Conservation (phyloP, 2,797 vertebrate genomes). For the Enteromius anoplus region DNA sequence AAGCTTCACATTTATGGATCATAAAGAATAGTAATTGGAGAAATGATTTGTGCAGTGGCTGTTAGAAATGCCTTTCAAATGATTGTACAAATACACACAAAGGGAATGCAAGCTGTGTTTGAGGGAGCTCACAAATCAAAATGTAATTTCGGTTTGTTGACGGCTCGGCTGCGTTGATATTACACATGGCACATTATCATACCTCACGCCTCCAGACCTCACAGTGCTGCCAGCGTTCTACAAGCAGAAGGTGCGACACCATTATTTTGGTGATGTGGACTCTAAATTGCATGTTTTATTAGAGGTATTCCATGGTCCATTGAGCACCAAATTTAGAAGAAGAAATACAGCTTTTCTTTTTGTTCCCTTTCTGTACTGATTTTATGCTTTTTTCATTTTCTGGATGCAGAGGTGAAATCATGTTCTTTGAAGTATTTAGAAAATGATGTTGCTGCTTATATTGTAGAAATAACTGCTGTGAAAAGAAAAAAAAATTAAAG, state of each 20-base stretch:
- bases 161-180: constrained; percentile 80
- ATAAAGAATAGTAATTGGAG: constrained; percentile 64
- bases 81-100: constrained; percentile 73
- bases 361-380: constrained; percentile 43
- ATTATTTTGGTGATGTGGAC: constrained; percentile 70
- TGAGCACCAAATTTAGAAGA: constrained; percentile 70
- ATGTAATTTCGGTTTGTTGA: constrained; percentile 86
- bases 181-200: constrained; percentile 76
- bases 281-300: constrained; percentile 75
- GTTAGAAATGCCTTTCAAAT: constrained; percentile 59
- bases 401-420: not conserved
- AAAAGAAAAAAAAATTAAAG: not conserved
- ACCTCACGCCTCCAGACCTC: constrained; percentile 61
- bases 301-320: constrained; percentile 68
- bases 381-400: constrained; percentile 39
- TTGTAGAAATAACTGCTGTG: constrained; percentile 14
- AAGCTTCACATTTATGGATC: constrained; percentile 58
- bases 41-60: constrained; percentile 61
- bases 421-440: not conserved
- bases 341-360: constrained; percentile 51
- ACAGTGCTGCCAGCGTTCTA: constrained; percentile 52
- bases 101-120: constrained; percentile 76
- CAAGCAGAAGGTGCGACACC: constrained; percentile 58
- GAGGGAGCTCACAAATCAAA: constrained; percentile 85
- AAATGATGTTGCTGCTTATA: constrained; percentile 50